Conservation (phyloP, 2,797 vertebrate genomes). For the Alectoris magna region DNA sequence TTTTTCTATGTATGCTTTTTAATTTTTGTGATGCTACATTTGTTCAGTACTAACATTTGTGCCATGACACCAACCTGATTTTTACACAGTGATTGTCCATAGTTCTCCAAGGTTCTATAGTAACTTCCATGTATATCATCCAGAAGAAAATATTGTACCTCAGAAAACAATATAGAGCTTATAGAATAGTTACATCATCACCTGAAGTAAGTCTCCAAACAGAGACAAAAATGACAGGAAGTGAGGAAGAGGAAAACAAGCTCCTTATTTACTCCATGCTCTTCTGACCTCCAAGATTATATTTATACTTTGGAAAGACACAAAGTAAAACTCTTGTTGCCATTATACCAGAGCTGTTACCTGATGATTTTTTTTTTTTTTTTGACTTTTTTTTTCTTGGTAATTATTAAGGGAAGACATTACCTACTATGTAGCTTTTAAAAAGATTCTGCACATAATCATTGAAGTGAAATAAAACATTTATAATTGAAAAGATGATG, state of each 20-base stretch:
- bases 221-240: neutral
- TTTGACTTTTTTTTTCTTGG: accelerated
- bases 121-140: neutral
- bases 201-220: neutral
- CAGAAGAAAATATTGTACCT: neutral
- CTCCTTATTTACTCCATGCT: neutral
- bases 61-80: neutral
- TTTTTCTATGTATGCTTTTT: neutral
- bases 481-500: neutral
- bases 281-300: neutral
- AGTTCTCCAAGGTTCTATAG: neutral
- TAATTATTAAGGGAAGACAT: neutral
- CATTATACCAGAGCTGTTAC: neutral
- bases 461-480: neutral
- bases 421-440: neutral
- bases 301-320: neutral
- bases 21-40: neutral
- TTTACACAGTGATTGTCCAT: neutral
- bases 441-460: neutral
- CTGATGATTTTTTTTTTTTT: neutral
- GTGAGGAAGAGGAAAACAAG: neutral
- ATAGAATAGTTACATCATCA: neutral
- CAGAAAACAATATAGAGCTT: neutral
- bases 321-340: neutral
- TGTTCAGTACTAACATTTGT: neutral